Percentiles rank a stretch among this genome's conserved stretches.
Evolutionary conservation across 1,140 invertebrate genomes (phyloP).

Genomic region (Copidosoma floridanum): DNA sequence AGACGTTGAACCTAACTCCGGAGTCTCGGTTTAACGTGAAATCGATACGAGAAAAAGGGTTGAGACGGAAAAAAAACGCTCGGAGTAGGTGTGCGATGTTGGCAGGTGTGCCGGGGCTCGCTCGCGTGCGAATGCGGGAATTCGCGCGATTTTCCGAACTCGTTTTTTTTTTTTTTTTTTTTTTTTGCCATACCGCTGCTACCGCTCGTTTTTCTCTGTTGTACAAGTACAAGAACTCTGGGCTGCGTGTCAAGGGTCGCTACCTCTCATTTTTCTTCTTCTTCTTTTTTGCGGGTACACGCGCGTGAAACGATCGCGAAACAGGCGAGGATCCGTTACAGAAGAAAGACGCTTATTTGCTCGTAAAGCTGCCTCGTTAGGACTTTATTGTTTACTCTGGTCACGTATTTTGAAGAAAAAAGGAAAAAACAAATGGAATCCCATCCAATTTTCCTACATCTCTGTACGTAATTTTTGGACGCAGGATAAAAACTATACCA

Average conservation of each 20-base stretch:
- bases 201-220: neutral
- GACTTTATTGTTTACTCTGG: no score
- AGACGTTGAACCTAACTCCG: constrained; percentile 8
- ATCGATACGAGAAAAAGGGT: neutral
- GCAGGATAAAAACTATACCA: no score
- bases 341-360: no score
- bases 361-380: no score
- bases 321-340: no score
- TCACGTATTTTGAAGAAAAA: no score
- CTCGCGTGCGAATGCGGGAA: neutral
- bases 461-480: no score
- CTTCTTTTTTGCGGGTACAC: neutral
- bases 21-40: neutral
- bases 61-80: neutral
- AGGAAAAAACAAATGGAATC: no score
- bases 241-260: neutral
- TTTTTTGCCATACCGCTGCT: neutral
- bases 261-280: neutral
- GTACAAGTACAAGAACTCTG: neutral
- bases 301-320: no score
- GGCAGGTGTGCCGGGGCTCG: neutral
- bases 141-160: neutral
- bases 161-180: neutral
- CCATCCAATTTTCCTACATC: no score
- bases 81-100: neutral